Conservation (phyloP, 2,113 vertebrate genomes). For the Podarcis muralis region DNA sequence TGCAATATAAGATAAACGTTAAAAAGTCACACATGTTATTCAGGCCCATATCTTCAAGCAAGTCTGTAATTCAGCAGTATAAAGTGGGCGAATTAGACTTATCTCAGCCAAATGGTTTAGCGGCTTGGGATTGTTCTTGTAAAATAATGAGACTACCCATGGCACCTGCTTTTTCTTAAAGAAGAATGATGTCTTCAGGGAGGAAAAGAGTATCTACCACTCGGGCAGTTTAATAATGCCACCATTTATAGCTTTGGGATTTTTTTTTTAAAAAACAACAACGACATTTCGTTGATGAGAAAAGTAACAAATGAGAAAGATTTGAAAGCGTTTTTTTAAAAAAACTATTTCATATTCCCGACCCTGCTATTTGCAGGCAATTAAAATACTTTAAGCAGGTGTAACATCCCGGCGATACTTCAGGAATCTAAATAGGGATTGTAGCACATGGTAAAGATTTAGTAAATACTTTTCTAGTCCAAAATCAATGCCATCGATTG, state of each 20-base stretch:
- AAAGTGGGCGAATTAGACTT: slow-evolving; percentile 56
- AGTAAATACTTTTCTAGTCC: slow-evolving; percentile 78
- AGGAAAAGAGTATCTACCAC: slow-evolving; percentile 10
- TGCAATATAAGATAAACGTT: slow-evolving; percentile 36
- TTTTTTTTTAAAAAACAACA: neutral
- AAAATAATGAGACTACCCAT: slow-evolving; percentile 21
- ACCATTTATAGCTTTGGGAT: neutral
- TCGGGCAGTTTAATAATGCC: neutral
- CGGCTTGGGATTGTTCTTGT: slow-evolving; percentile 41
- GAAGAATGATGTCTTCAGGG: neutral
- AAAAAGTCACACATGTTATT: slow-evolving; percentile 53
- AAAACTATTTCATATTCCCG: slow-evolving; percentile 49
- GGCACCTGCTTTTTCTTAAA: slow-evolving; percentile 47
- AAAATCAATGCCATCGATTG: slow-evolving; percentile 82
- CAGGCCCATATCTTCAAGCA: slow-evolving; percentile 55
- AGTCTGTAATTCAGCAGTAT: slow-evolving; percentile 50
- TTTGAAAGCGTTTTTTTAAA: neutral
- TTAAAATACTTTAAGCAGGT: slow-evolving; percentile 38
- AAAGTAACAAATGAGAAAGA: slow-evolving; percentile 7
- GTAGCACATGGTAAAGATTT: slow-evolving; percentile 76
- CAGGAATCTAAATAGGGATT: slow-evolving; percentile 66
- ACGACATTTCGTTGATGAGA: slow-evolving; percentile 2
- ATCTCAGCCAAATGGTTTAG: slow-evolving; percentile 43
- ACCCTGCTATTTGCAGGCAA: slow-evolving; percentile 53
- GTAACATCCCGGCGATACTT: slow-evolving; percentile 50